Evolutionary conservation across 2,888 invertebrate species (phyloP).

Genomic region (Omphaloscelis lunosa): DNA sequence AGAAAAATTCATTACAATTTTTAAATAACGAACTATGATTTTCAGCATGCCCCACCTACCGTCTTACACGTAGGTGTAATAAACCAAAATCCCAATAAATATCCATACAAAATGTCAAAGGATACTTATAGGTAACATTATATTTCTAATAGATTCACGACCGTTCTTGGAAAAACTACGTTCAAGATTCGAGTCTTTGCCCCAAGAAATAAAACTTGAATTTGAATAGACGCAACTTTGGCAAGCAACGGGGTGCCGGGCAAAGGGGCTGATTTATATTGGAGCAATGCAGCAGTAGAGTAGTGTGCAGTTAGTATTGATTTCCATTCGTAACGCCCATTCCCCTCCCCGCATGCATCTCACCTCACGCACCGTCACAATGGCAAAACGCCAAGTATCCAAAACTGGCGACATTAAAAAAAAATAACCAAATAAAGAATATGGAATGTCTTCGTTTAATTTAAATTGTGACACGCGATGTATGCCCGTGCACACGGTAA

Average conservation of each 20-base stretch:
- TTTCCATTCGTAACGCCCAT: conserved; percentile 88
- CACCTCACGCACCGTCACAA: conserved; percentile 86
- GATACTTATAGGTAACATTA: conserved; percentile 68
- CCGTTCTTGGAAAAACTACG: conserved; percentile 67
- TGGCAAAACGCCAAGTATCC: conserved; percentile 87
- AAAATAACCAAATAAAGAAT: conserved; percentile 60
- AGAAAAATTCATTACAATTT: conserved; percentile 33
- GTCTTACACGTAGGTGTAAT: conserved; percentile 39
- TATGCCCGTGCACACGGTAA: conserved; percentile 43
- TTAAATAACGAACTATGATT: conserved; percentile 22
- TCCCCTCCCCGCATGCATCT: conserved; percentile 78
- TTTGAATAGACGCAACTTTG: conserved; percentile 75
- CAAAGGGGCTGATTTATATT: conserved; percentile 89
- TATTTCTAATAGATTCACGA: conserved; percentile 79
- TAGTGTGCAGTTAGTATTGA: conserved; percentile 91
- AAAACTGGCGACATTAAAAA: conserved; percentile 71
- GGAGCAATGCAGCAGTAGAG: conserved; percentile 90
- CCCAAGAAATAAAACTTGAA: conserved; percentile 67
- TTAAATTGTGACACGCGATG: conserved; percentile 65
- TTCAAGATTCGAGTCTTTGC: conserved; percentile 63
- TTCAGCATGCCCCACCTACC: conserved; percentile 26
- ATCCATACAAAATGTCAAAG: conserved; percentile 71
- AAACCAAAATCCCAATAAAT: conserved; percentile 60
- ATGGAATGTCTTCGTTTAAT: conserved; percentile 65
- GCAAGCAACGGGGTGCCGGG: conserved; percentile 84